Conservation (phyloP, 2,888 invertebrate species). For the Auanema freiburgensis region DNA sequence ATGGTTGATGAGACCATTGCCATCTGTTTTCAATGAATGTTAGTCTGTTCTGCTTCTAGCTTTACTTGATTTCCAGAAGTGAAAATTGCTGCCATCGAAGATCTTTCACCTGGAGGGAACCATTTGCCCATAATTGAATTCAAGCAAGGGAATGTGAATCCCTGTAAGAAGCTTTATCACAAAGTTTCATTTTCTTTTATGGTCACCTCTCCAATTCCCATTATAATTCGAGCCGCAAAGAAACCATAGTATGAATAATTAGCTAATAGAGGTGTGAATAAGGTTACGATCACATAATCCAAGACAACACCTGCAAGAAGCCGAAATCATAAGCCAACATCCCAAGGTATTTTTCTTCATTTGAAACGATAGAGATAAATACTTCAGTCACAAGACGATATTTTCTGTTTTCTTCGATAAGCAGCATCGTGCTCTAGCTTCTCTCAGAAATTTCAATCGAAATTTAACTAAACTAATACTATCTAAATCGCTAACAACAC, state of each 20-base stretch:
- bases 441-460: too few species aligned
- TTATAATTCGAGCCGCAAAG: conserved; percentile 41
- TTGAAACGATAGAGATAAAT: neutral
- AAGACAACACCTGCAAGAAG: conserved; percentile 25
- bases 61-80: conserved; percentile 52
- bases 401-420: too few species aligned
- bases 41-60: too few species aligned
- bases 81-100: conserved; percentile 48
- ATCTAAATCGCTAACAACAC: too few species aligned
- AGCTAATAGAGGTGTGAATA: conserved; percentile 44
- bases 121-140: conserved; percentile 42
- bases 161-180: conserved; percentile 21
- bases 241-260: conserved; percentile 32
- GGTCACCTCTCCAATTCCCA: conserved; percentile 54
- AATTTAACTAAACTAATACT: too few species aligned
- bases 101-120: conserved; percentile 49
- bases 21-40: neutral
- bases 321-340: neutral
- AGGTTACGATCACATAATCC: conserved; percentile 31
- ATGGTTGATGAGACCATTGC: conserved; percentile 17
- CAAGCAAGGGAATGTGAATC: conserved; percentile 44
- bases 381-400: too few species aligned
- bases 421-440: too few species aligned
- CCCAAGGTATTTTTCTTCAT: neutral
- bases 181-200: neutral